Conservation (phyloP, 2,888 invertebrate genomes). For the Watsonalla cultraria region DNA sequence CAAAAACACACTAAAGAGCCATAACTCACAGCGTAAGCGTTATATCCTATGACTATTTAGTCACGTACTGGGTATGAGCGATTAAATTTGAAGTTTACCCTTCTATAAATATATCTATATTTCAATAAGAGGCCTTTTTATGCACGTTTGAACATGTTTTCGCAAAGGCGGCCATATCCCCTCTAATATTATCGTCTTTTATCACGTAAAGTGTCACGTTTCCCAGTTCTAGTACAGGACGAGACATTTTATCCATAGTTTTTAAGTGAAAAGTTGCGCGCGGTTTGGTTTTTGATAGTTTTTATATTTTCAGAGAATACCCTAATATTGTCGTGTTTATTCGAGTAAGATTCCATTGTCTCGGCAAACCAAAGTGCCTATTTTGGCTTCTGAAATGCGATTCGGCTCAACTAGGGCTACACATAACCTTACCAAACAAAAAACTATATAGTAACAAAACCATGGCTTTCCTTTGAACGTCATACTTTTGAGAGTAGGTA, state of each 20-base stretch:
- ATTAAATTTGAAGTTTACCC: slow-evolving; percentile 2
- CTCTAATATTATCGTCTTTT: slow-evolving; percentile 41
- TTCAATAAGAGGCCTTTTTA: slow-evolving; percentile 28
- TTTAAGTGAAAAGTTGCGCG: slow-evolving; percentile 9
- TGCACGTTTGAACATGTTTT: slow-evolving; percentile 28
- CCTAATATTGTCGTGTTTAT: too few relatives aligned
- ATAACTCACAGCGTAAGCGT: background rate
- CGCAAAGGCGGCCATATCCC: slow-evolving; percentile 37
- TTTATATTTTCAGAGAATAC: too few relatives aligned
- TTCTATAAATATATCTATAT: slow-evolving; percentile 12
- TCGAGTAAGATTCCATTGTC: background rate
- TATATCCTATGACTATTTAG: background rate
- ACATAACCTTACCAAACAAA: too few relatives aligned
- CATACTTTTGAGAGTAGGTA: too few relatives aligned
- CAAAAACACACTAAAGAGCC: background rate
- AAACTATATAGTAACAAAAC: too few relatives aligned
- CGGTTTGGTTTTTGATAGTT: slow-evolving; percentile 7
- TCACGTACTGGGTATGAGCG: background rate
- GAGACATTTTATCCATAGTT: slow-evolving; percentile 16
- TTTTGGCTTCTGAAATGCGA: too few relatives aligned
- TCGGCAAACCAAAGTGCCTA: too few relatives aligned
- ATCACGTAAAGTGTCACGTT: slow-evolving; percentile 48
- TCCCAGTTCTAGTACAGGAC: slow-evolving; percentile 31
- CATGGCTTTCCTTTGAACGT: too few relatives aligned
- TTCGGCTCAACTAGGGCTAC: too few relatives aligned